Evolutionary conservation across 2,888 invertebrate genomes (phyloP).

Genomic region (Itoplectis maculator): DNA sequence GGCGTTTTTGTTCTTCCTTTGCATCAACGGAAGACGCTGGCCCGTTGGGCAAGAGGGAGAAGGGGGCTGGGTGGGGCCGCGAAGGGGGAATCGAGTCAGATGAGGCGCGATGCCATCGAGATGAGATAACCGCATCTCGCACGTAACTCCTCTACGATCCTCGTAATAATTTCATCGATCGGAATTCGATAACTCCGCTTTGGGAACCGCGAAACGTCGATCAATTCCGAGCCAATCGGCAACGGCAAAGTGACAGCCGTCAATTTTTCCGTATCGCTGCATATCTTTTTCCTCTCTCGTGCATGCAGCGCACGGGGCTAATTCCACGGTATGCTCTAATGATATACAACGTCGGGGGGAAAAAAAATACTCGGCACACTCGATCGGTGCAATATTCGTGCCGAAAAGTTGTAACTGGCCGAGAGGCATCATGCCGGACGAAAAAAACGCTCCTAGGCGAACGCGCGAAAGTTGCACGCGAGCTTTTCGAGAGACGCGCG

Average conservation of each 20-base stretch:
- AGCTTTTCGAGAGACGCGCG: slow-evolving; percentile 32
- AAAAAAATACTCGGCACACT: background rate
- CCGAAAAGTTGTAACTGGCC: background rate
- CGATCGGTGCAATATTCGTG: slow-evolving; percentile 6
- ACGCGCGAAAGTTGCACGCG: slow-evolving; percentile 44
- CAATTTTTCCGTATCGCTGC: too few relatives aligned
- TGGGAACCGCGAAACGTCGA: too few relatives aligned
- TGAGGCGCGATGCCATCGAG: background rate
- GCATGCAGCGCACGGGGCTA: too few relatives aligned
- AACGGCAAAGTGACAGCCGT: too few relatives aligned
- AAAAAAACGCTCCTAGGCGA: slow-evolving; percentile 41
- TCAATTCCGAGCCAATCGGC: too few relatives aligned
- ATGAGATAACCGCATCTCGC: background rate
- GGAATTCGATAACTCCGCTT: too few relatives aligned
- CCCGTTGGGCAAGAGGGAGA: background rate
- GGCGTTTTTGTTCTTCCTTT: slow-evolving; percentile 37
- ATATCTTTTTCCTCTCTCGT: too few relatives aligned
- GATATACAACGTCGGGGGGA: too few relatives aligned
- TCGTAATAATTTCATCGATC: too few relatives aligned
- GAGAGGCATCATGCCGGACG: background rate
- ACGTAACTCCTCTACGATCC: too few relatives aligned
- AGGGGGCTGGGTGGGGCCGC: too few relatives aligned
- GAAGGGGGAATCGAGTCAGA: background rate
- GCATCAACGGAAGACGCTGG: background rate
- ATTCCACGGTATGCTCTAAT: too few relatives aligned